Percentiles rank a stretch among this genome's conserved stretches.
phyloP scores from a whole-genome alignment of 2,113 vertebrate species.

The Anguilla japonica region DNA sequence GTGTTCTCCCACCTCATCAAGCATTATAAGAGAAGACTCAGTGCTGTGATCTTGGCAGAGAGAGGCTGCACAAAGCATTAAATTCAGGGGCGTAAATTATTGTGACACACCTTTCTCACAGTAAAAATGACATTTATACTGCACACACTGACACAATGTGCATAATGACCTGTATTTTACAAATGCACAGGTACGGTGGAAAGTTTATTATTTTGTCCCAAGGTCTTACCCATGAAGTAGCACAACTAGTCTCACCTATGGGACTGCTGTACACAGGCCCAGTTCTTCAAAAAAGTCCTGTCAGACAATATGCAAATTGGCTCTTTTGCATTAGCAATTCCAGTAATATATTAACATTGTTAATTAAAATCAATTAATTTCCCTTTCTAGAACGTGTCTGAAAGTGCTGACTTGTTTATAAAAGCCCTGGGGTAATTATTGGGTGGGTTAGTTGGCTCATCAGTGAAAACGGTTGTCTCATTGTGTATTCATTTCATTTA shows the following conservation, averaged over 20 bases:
- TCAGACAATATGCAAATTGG: neutral
- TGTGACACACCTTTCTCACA: neutral
- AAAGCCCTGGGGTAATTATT: neutral
- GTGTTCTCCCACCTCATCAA: too few relatives aligned
- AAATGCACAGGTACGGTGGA: neutral
- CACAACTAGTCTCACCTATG: neutral
- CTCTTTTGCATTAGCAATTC: neutral
- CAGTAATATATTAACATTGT: neutral
- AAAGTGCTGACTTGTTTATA: neutral
- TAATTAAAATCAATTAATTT: constrained; percentile 7
- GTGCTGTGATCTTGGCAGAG: too few relatives aligned
- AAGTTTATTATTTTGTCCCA: neutral
- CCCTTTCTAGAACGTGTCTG: neutral
- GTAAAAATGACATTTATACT: neutral
- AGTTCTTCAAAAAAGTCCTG: neutral
- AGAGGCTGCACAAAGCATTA: too few relatives aligned
- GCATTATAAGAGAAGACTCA: too few relatives aligned
- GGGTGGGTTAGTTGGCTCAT: neutral
- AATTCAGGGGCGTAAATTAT: too few relatives aligned
- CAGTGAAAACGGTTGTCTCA: neutral
- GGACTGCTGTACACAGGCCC: neutral
- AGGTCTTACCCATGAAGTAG: neutral
- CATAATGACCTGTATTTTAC: neutral
- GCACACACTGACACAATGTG: neutral
- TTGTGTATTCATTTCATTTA: neutral